Base-by-base conservation (phyloP, 2,113 vertebrate species). In the Jaculus jaculus region DNA sequence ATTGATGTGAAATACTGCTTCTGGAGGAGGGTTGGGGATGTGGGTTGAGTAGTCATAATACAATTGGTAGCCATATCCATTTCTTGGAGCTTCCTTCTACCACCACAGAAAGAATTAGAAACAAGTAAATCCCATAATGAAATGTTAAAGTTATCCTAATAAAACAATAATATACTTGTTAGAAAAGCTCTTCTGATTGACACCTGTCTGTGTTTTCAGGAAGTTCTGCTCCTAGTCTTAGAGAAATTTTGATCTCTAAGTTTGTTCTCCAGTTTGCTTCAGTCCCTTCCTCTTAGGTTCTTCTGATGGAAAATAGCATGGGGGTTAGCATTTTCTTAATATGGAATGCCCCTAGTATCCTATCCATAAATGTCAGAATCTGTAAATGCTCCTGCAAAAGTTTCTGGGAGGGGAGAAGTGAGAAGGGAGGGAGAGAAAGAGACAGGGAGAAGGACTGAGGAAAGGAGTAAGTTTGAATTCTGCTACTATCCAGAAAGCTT, bases 141-240 rank as follows among this genome's bases (percentile, higher is more conserved):
- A 54, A 60, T 65, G 42, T 63, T 72, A 42, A 63, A 78, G 32
- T 69, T 87, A 80, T 47, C 42, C 17, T 23, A 17, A 47, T 17
- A 18, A 90, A 32, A 92, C 81, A 47, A 65, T 47, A 15, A 86
- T 34, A 32, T 0, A 71, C 79, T 39, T 82, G 9, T 89, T 69
- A 91, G 75, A 73, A 88, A 95, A 77, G 15, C 13, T 77, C 79
- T 92, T 84, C 32, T 84, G 51, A 51, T 1, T 65, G 32, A 69
- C 8, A 28, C 2, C 16, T 74, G 9, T 69, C 63, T 20, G 83
- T 18, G 42, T 82, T n/a, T 84, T 92, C 47, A 37, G 47, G 83
- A 89, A 6, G 0, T 24, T 86, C 92, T 7, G 37, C 15, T 72
- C 21, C n/a, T 6, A 51, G 8, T 51, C 26, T 65, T 77, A 60